A percentile compares a stretch with the other conserved stretches of the same genome.
Conservation (phyloP, 2,113 vertebrate genomes). For the Chloropsis hardwickii region DNA sequence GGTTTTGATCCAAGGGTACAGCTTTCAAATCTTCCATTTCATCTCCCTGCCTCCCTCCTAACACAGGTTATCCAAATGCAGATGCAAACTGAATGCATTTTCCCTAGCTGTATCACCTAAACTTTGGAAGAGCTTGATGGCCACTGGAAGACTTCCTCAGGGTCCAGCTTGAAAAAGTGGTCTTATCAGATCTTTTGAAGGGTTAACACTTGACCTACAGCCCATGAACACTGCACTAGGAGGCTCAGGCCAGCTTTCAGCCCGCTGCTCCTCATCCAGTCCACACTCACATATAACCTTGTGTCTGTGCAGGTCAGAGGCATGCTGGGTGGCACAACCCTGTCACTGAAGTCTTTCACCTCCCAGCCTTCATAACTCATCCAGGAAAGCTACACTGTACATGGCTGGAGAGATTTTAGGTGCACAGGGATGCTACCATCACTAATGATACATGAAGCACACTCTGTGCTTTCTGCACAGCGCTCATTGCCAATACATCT, state of each 20-base stretch:
- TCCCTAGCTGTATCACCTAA: background rate
- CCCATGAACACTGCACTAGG: background rate
- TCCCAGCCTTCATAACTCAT: background rate
- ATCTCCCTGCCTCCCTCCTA: background rate
- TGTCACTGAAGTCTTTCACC: background rate
- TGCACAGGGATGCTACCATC: accelerated
- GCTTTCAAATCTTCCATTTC: background rate
- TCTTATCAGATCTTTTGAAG: background rate
- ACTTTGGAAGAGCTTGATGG: background rate
- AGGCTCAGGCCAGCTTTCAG: background rate
- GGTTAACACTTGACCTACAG: background rate
- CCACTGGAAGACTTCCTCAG: background rate
- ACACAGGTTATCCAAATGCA: background rate
- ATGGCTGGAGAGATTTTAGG: background rate
- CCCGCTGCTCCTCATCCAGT: background rate
- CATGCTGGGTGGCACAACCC: background rate
- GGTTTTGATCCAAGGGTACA: background rate
- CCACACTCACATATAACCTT: background rate
- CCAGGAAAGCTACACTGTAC: background rate
- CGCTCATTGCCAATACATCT: background rate
- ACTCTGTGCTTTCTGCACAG: background rate
- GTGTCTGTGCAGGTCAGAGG: background rate
- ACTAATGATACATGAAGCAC: background rate
- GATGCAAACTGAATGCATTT: background rate
- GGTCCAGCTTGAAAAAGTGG: background rate